Evolutionary conservation across 2,113 vertebrate genomes (phyloP).

Genomic region (Suricata suricatta): DNA sequence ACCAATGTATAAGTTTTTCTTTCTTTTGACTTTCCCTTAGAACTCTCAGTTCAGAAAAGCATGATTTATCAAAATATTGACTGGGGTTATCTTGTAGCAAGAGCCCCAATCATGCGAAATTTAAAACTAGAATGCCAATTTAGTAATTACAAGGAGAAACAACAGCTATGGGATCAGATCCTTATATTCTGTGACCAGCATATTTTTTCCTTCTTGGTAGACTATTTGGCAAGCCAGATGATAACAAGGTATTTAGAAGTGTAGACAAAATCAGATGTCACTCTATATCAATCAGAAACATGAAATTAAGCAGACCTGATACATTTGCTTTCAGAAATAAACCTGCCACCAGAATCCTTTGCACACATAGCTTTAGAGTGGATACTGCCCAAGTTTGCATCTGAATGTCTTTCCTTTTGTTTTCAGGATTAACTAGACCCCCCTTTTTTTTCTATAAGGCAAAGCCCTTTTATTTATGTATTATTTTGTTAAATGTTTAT

Average conservation of each 20-base stretch:
- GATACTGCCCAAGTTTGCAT: not conserved
- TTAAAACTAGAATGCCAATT: slow-evolving; percentile 13
- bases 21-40: not conserved
- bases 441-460: not conserved
- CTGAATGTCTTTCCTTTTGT: slow-evolving; percentile 6
- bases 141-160: not conserved
- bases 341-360: not conserved
- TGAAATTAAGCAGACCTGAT: not conserved
- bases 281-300: slow-evolving; percentile 4
- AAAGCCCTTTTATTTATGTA: no score
- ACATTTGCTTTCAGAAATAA: slow-evolving; percentile 8
- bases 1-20: not conserved
- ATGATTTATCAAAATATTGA: not conserved
- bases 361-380: not conserved
- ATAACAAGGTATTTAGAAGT: not conserved
- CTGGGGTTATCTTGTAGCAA: not conserved
- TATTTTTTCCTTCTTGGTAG: slow-evolving; percentile 40
- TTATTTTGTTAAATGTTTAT: no score
- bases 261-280: not conserved
- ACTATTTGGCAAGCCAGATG: not conserved
- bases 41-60: not conserved
- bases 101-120: not conserved
- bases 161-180: not conserved
- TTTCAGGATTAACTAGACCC: not conserved
- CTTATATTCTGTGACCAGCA: not conserved